Evolutionary conservation across 2,888 invertebrate genomes (phyloP), one percentile per base, ranked within the genome.

Genomic region (Balanococcus diminutus): DNA sequence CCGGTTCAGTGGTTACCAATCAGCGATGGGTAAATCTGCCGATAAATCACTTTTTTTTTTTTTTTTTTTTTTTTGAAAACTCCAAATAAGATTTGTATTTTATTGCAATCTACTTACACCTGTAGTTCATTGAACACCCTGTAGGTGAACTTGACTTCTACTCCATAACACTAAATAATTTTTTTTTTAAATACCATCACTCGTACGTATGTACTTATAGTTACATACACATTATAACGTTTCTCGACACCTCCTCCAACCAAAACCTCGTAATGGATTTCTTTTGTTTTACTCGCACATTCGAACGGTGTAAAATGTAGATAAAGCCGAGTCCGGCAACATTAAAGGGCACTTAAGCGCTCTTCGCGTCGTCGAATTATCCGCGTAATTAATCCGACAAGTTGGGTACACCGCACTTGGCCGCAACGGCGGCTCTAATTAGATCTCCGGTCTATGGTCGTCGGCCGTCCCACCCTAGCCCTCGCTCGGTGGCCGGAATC

Each of bases 341-440:
- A 67, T 67, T 28, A 67, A 67, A 67, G 67, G 67, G 67, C 67
- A 67, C 67, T 67, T 67, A 67, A 67, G 4, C 67, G 67, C 67
- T 28, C 28, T 28, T 67, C 67, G 67, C 67, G 67, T 28, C 28
- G 28, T 67, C 67, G n/a, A 67, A 67, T 67, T 67, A 67, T 28
- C 28, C 67, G 67, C 67, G 67, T 67, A 67, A 67, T 67, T 67
- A 67, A 67, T 67, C 67, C 67, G 67, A 67, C 67, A 67, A 56
- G 56, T 67, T 28, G 67, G 28, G 28, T 25, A 28, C 67, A 4
- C 56, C 56, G 46, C 46, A 46, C 25, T 14, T 28, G 28, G 14
- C 14, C 25, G 25, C 28, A 11, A 6, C 56, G 56, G 5, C 22
- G 56, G 56, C 56, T 19, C 56, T 56, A 56, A 56, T 56, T 56